phyloP scores from a whole-genome alignment of 2,888 invertebrate genomes.

The Limnephilus marmoratus region DNA sequence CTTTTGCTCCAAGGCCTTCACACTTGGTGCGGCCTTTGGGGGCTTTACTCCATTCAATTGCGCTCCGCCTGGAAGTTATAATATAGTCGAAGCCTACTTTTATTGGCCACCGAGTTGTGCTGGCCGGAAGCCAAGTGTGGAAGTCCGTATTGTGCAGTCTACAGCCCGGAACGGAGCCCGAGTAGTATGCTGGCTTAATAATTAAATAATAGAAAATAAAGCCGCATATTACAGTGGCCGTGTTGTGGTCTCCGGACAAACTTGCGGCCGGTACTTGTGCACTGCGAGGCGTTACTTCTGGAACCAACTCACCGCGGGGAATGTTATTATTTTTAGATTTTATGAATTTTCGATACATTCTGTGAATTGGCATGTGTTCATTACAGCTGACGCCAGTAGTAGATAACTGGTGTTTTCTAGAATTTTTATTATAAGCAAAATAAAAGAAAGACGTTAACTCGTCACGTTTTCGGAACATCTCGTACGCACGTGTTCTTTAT shows the following conservation, averaged over 20 bases:
- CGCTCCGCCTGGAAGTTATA: conserved; percentile 28
- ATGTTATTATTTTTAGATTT: neutral
- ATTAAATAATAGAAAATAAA: conserved; percentile 52
- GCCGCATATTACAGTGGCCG: conserved; percentile 1
- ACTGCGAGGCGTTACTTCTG: neutral
- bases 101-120: conserved; percentile 48
- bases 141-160: conserved; percentile 40
- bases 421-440: neutral
- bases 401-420: neutral
- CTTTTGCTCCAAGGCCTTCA: neutral
- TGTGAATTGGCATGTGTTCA: neutral
- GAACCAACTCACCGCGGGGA: neutral
- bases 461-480: neutral
- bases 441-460: neutral
- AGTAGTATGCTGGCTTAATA: conserved; percentile 23
- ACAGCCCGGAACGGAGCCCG: conserved; percentile 19
- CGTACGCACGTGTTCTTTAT: neutral
- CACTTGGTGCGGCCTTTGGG: conserved; percentile 8
- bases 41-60: conserved; percentile 44
- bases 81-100: conserved; percentile 50
- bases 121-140: conserved; percentile 49
- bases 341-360: neutral
- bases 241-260: conserved; percentile 29
- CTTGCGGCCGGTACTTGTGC: neutral
- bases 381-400: neutral